Evolutionary conservation across 2,113 vertebrate genomes (phyloP), one percentile per base, ranked within the genome.

Genomic region (Capricornis sumatraensis): DNA sequence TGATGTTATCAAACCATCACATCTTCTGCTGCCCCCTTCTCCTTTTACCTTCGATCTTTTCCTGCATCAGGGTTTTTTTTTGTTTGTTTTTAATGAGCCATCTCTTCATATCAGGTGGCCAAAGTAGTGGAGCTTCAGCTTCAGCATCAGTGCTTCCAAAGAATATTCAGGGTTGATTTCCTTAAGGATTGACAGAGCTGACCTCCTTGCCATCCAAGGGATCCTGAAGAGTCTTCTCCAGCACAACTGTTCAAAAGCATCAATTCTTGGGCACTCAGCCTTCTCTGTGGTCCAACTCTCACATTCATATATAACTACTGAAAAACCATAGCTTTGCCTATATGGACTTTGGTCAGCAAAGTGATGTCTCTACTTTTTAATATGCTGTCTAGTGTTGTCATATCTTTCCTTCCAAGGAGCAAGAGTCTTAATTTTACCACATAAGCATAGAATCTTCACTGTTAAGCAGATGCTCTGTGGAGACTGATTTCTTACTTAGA

Each of bases 361-460:
- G 36, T 76, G n/a, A 76, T 27, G 12, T 43, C 36, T 43, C 71
- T 76, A 3, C 71, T 43, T 27, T 76, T 76, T 40, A 43, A 14
- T 43, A 76, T 43, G 23, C 36, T 43, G 6, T 43, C 36, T 76
- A 76, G 36, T 23, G 3, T 27, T 43, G 12, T 76, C 12, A 43
- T 43, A 76, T 10, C 71, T 76, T 76, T 27, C 5, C 23, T 76
- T 40, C 6, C 36, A 43, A 76, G 36, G 71, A 76, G 36, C 36
- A 76, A 2, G 71, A 6, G 6, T 43, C 36, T 43, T 43, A 43
- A 43, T 43, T 76, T 76, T 12, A 36, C 3, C 25, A 47, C 1
- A 6, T 5, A 60, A 1, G 0, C 6, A 23, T 33, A 28, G 0
- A 30, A 2, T 28, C 25, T 64, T 87, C 40, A 85, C 6, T 30